Evolutionary conservation across 1,140 invertebrate genomes (phyloP), one percentile per base, ranked within the genome.

Genomic region (Laodelphax striatellus): DNA sequence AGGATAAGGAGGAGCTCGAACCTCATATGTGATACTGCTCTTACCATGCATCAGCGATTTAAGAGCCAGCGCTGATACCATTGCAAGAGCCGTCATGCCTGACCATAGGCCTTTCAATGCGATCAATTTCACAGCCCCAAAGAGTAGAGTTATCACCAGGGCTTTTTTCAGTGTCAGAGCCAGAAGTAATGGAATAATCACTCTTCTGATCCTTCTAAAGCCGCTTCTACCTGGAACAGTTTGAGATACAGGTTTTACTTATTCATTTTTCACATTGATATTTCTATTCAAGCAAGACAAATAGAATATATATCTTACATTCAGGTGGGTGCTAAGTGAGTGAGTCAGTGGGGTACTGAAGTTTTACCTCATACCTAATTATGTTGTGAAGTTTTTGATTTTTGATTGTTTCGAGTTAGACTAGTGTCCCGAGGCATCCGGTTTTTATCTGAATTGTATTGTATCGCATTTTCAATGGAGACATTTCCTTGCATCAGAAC

Each of bases 51-150:
- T 57, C 11, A 80, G 65, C 9, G 74, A 72, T 57, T 79, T 79
- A 1, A 81, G 67, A 16, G 73, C 77, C 0, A 79, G 71, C 1
- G 76, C 77, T 34, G 74, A 76, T 13, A 82, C 80, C 52, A 85
- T 69, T 11, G 82, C 69, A 54, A 85, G 71, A 2, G 83, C 80
- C 62, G 81, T 71, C n/a, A 84, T 67, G 42, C 82, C 80, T 21
- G 79, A 76, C 44, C 80, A 80, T 5, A 85, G 71, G 46, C 81
- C 82, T 65, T 85, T 85, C 63, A 85, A 76, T 1, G 82, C 79
- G 44, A 85, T 75, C 34, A 84, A 69, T 16, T 79, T 78, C 53
- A 85, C 77, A 34, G 78, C 62, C 8, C 80, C 80, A 34, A 85
- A 75, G 22, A 84, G 62, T 14, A 83, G 75, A n/a, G 83, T 82